phyloP scores from a whole-genome alignment of 2,797 vertebrate genomes.

The Malacoctenus gilli region DNA sequence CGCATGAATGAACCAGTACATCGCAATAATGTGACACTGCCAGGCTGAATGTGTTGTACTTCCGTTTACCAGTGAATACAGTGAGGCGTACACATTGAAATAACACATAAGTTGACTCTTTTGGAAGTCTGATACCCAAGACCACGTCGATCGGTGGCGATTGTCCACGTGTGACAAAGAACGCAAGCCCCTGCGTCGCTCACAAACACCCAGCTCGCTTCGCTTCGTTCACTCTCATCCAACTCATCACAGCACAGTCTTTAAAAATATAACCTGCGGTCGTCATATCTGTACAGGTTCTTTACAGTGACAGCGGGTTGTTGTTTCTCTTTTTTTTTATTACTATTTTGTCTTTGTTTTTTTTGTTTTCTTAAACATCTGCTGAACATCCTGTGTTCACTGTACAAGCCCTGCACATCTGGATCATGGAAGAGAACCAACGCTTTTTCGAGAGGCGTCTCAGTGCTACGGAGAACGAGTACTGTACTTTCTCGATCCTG shows the following conservation, averaged over 20 bases:
- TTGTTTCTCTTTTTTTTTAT: no score
- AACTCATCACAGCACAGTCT: constrained; percentile 44
- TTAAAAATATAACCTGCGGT: constrained; percentile 68
- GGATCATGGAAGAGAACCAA: constrained; percentile 47
- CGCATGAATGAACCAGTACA: constrained; percentile 38
- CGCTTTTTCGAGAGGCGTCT: constrained; percentile 33
- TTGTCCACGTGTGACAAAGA: constrained; percentile 61
- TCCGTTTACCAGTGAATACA: constrained; percentile 42
- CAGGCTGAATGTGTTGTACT: constrained; percentile 42
- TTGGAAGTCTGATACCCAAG: constrained; percentile 32
- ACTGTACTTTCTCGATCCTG: constrained; percentile 66
- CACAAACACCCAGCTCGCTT: constrained; percentile 45
- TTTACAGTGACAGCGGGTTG: constrained; percentile 28
- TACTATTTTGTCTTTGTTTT: not conserved
- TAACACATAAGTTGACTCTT: constrained; percentile 47
- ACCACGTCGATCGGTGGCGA: no score
- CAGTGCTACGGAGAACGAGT: constrained; percentile 51
- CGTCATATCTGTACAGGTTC: constrained; percentile 67
- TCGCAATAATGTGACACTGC: constrained; percentile 54
- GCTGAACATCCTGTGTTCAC: no score
- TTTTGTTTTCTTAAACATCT: constrained; percentile 54
- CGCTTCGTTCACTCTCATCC: constrained; percentile 41
- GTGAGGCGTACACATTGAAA: constrained; percentile 55
- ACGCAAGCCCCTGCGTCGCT: constrained; percentile 31
- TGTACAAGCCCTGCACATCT: constrained; percentile 50